These are phyloP conservation scores for Cervus canadensis DNA, from an alignment of 2,113 vertebrate genomes.

Conservation along the genomic window DNA sequence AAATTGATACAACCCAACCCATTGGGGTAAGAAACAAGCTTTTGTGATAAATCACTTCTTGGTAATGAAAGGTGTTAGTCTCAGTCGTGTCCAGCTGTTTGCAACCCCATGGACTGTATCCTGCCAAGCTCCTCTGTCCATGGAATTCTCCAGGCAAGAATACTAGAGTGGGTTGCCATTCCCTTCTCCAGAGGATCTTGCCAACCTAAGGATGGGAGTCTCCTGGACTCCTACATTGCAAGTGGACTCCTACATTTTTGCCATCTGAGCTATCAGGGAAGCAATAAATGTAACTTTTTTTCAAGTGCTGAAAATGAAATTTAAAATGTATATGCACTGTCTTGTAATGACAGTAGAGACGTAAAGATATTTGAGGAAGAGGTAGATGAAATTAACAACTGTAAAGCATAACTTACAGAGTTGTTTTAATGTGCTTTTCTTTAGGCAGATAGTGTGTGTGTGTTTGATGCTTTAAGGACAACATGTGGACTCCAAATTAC, in stretches of 20 bases:
- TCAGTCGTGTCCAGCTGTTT: neutral
- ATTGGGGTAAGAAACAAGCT: neutral
- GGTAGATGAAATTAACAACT: neutral
- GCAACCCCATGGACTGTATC: neutral
- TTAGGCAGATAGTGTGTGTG: neutral
- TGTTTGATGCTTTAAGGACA: constrained; percentile 10
- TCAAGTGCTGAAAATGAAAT: neutral
- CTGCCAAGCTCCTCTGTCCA: neutral
- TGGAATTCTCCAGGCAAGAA: neutral
- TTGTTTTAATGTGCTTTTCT: neutral
- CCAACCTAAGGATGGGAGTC: neutral
- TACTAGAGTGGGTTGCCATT: neutral
- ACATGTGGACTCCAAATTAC: neutral
- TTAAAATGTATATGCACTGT: neutral
- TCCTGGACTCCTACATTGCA: neutral
- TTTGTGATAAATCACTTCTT: constrained; percentile 1
- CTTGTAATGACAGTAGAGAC: neutral
- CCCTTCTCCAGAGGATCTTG: neutral
- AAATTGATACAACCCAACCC: neutral
- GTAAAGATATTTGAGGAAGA: neutral
- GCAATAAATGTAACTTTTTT: neutral
- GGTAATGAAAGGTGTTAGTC: neutral
- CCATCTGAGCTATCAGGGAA: neutral
- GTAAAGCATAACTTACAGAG: neutral
- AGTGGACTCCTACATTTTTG: neutral